phyloP scores from a whole-genome alignment of 2,888 invertebrate species.

The Arctia plantaginis region DNA sequence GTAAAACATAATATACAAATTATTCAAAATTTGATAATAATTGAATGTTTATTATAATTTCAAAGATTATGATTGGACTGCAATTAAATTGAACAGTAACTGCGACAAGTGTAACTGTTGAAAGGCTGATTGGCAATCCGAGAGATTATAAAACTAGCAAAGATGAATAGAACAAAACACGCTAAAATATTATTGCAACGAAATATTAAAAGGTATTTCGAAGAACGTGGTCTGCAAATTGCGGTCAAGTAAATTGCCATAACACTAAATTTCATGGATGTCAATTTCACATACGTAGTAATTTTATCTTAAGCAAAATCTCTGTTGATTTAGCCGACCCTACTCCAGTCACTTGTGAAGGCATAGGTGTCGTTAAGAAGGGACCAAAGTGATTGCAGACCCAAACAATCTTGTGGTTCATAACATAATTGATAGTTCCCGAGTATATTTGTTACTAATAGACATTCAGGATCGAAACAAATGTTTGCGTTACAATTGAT shows the following conservation, averaged over 20 bases:
- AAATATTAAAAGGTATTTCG: not conserved
- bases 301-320: conserved; percentile 30
- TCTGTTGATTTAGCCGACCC: conserved; percentile 21
- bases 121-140: not conserved
- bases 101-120: not conserved
- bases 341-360: conserved; percentile 10
- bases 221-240: not conserved
- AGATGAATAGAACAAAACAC: not conserved
- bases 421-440: conserved; percentile 12
- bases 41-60: no score
- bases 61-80: not conserved
- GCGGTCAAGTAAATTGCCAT: not conserved
- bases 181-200: not conserved
- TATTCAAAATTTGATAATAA: no score
- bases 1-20: no score
- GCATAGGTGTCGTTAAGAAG: conserved; percentile 17
- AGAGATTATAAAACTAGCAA: not conserved
- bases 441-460: conserved; percentile 7
- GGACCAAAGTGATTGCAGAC: conserved; percentile 13
- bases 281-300: conserved; percentile 10
- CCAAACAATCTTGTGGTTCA: conserved; percentile 12
- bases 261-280: not conserved
- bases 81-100: not conserved
- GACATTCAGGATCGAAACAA: not conserved
- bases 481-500: not conserved